Base-by-base conservation (phyloP, 1,140 invertebrate species). In the Trachymyrmex cornetzi region DNA sequence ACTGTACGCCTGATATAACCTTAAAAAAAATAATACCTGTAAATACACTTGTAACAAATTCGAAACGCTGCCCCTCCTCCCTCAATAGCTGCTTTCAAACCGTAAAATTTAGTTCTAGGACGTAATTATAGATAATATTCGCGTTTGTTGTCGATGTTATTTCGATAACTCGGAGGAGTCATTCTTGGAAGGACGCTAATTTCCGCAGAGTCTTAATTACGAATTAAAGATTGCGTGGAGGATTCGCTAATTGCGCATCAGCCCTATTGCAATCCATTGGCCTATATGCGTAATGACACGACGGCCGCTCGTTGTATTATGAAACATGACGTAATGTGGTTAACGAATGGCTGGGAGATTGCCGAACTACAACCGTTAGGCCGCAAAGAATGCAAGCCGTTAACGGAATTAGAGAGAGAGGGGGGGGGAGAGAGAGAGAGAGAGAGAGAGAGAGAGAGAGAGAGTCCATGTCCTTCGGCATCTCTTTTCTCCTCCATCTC, bases 231-330 rank as follows among this genome's bases (percentile, higher is more conserved):
- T 67, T 48, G 38, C 69, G 38, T n/a, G 80, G 19, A 24, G 24
- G 67, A 59, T 59, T 11, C 12, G 55, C 38, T 84, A 84, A 84
- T 84, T 84, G 57, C 80, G 55, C 69, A 22, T 74, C 48, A 75
- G 55, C 14, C 57, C 38, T 84, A 59, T 67, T 84, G 80, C 80
- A 84, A 84, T 74, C 80, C 38, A 63, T 84, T 75, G 80, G 69
- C 80, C 80, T 84, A 75, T 84, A 84, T 84, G 80, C 69, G 80
- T 84, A 84, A 84, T 84, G 69, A 79, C 84, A 81, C 22, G 61
- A 79, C 48, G 48, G 61, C 55, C 2, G 55, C 38, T 24, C 72
- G 57, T 63, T 27, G 84, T 53, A 67, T 85, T 85, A 77, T 79
- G 84, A 77, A 79, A 85, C 22, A 16, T 79, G 84, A 77, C 30